Evolutionary conservation across 2,888 invertebrate genomes (phyloP), one percentile per base, ranked within the genome.

Genomic region (Polymixis flavicincta): DNA sequence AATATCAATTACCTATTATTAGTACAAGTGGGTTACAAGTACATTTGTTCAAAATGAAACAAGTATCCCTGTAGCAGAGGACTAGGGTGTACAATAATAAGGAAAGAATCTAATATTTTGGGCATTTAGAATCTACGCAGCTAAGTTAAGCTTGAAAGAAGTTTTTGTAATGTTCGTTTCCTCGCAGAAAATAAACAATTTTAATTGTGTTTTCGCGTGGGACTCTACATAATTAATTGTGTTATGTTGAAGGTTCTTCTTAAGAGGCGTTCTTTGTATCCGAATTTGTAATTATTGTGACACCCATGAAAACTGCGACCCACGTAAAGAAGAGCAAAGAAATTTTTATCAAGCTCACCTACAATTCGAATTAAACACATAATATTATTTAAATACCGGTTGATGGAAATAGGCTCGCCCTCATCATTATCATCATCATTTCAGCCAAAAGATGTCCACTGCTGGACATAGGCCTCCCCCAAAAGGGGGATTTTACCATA

Each of bases 281-380:
- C 8, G 0, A 69, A 78, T 76, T 32, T 2, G 13, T 48, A 42
- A 50, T 69, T 50, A 78, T 78, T 68, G n/a, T 32, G 28, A 78
- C 19, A 57, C 78, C 69, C 78, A 75, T 48, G 37, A 77, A 7
- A 19, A 50, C 22, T 28, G 9, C 48, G 17, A n/a, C 19, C 78
- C 19, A 78, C 42, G 48, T 32, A 22, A 48, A 55, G 2, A n/a
- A 17, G 2, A 19, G 0, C 14, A 11, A 55, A 74, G n/a, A 57
- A 42, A 42, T 50, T 8, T n/a, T 57, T 50, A 7, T 19, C 3
- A 45, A 7, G 11, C 32, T 76, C n/a, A n/a, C n/a, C n/a, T 54
- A n/a, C 1, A 52, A n/a, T 19, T 50, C 2, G n/a, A 0, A 37
- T 4, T 66, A 45, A 25, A 2, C 14, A 66, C 1, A 37, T 68